Evolutionary conservation across 2,888 invertebrate species (phyloP).

Genomic region (Adelphocoris suturalis): DNA sequence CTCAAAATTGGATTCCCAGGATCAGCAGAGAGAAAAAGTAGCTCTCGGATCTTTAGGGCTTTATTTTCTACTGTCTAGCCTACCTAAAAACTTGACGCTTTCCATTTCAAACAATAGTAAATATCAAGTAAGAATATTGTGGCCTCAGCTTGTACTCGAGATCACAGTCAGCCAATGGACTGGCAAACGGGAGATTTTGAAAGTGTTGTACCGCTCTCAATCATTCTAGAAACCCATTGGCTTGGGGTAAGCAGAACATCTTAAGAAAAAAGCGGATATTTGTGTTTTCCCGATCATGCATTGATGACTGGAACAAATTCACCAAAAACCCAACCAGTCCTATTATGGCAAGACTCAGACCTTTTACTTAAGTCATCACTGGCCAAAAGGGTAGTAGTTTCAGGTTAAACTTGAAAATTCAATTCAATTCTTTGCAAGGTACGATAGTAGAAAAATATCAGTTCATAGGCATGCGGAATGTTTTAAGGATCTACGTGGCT

Average conservation of each 20-base stretch:
- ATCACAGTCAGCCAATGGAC: constrained; percentile 3
- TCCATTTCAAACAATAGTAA: too few relatives aligned
- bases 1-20: too few relatives aligned
- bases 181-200: not conserved
- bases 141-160: not conserved
- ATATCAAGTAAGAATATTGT: too few relatives aligned
- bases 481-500: too few relatives aligned
- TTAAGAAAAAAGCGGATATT: not conserved
- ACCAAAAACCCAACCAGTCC: not conserved
- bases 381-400: not conserved
- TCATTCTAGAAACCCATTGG: not conserved
- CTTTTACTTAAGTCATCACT: constrained; percentile 19
- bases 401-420: not conserved
- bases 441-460: too few relatives aligned
- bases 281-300: not conserved
- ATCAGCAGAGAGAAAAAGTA: too few relatives aligned
- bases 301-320: not conserved
- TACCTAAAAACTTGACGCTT: too few relatives aligned
- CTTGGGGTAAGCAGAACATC: not conserved
- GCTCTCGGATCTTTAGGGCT: too few relatives aligned
- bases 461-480: too few relatives aligned
- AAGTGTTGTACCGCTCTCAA: not conserved
- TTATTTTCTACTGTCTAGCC: too few relatives aligned
- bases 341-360: not conserved
- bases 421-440: too few relatives aligned